phyloP scores from a whole-genome alignment of 2,113 vertebrate species.

The Apeltes quadracus region DNA sequence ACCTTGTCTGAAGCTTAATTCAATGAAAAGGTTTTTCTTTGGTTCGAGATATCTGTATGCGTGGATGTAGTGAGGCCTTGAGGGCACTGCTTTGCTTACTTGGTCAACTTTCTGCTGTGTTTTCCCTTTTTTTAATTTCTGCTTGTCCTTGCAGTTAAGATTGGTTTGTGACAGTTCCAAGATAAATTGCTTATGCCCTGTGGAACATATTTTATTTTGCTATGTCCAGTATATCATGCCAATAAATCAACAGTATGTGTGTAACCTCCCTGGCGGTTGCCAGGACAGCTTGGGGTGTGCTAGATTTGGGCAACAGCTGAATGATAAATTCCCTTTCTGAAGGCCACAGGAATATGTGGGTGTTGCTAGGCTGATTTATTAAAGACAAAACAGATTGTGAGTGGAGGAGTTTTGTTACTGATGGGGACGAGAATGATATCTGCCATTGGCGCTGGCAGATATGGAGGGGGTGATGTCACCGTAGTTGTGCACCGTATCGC shows the following conservation, averaged over 20 bases:
- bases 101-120: constrained; percentile 44
- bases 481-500: constrained; percentile 40
- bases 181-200: constrained; percentile 67
- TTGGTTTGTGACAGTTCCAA: constrained; percentile 68
- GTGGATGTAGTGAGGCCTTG: constrained; percentile 2
- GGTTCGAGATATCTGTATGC: not conserved
- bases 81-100: constrained; percentile 53
- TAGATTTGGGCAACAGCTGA: constrained; percentile 69
- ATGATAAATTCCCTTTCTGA: constrained; percentile 71
- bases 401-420: constrained; percentile 60
- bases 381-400: constrained; percentile 66
- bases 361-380: constrained; percentile 68
- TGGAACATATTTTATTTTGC: constrained; percentile 73
- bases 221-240: constrained; percentile 73
- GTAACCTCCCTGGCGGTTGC: constrained; percentile 55
- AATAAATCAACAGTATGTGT: constrained; percentile 70
- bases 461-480: constrained; percentile 60
- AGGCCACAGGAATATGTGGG: constrained; percentile 65
- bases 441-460: constrained; percentile 51
- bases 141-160: constrained; percentile 65
- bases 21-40: not conserved
- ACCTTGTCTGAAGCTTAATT: not conserved
- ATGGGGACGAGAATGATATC: constrained; percentile 64
- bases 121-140: constrained; percentile 53
- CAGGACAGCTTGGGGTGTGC: constrained; percentile 51